Base-by-base conservation (phyloP, 2,797 vertebrate genomes). In the Acanthornis magna region DNA sequence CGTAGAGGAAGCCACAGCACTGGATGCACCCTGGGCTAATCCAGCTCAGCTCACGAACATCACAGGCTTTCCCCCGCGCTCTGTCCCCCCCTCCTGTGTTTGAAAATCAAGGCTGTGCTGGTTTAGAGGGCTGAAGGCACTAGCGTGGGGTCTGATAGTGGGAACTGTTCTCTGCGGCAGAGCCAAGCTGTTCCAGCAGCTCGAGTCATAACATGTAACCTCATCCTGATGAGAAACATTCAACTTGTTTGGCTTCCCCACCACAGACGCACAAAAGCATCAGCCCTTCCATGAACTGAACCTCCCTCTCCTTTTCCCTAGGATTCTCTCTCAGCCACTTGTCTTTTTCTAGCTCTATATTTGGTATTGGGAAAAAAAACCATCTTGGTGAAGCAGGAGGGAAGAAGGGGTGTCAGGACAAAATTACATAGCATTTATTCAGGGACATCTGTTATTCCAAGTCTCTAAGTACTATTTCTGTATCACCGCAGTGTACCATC, bases 401-500 rank as follows among this genome's bases (percentile, higher is more conserved):
- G 84, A 96, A 91, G 85, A 92, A 94, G 54, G 88, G 94, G 92
- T 95, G 95, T 96, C 77, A 94, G 94, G 95, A 97, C 91, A 93
- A 91, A 96, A 95, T 96, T 97, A 92, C 93, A 93, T 68, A 93
- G 93, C 91, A 43, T 95, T 96, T 96, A 96, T 96, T 96, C 96
- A 96, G 68, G 63, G 86, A 94, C 94, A 96, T 95, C 95, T 95
- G 95, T 95, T 95, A 96, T 79, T 95, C 94, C 74, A 84, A 97
- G 91, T 80, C 91, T 94, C 83, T 54, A 82, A 88, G 83, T 89
- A 87, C 95, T 96, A 95, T 94, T 96, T 96, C 91, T 95, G 95
- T 95, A 96, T 51, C 80, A 65, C 83, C 0, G 73, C 92, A 95
- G 74, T 38, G 61, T 92, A 89, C 68, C 87, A 92, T 40, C 81